Evolutionary conservation across 2,888 invertebrate species (phyloP).

Genomic region (Temnothorax unifasciatus): DNA sequence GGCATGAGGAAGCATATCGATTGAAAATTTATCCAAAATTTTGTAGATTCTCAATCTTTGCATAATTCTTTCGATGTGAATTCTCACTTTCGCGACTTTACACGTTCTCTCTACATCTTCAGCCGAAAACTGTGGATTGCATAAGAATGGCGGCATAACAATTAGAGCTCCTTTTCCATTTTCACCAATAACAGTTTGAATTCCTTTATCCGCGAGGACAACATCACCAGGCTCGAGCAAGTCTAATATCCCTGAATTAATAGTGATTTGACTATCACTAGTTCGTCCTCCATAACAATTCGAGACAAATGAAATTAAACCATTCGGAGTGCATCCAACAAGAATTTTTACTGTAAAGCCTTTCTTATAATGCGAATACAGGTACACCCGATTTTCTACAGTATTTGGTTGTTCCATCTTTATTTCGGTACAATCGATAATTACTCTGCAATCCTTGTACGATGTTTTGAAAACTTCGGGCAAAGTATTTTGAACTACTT

Average conservation of each 20-base stretch:
- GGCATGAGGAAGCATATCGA: background rate
- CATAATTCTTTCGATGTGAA: background rate
- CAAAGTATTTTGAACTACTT: background rate
- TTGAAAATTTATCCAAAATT: background rate
- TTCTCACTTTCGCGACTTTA: background rate
- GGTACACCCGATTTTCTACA: background rate
- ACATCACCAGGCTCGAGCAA: background rate
- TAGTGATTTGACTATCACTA: background rate
- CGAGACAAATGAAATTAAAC: background rate
- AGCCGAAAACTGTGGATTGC: background rate
- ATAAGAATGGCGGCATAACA: background rate
- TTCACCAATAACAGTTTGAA: background rate
- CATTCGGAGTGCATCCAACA: background rate
- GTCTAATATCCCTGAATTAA: background rate
- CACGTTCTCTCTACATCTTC: slow-evolving; percentile 1
- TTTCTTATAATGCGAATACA: background rate
- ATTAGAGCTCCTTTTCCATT: background rate
- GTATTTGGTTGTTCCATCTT: background rate
- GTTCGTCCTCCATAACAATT: background rate
- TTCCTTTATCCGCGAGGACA: background rate
- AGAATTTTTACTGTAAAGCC: background rate
- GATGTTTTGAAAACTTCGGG: background rate
- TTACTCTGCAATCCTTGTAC: background rate
- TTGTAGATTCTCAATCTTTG: background rate
- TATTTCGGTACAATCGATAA: background rate